Conservation (phyloP, 2,113 vertebrate species). For the Atractosteus spatula region DNA sequence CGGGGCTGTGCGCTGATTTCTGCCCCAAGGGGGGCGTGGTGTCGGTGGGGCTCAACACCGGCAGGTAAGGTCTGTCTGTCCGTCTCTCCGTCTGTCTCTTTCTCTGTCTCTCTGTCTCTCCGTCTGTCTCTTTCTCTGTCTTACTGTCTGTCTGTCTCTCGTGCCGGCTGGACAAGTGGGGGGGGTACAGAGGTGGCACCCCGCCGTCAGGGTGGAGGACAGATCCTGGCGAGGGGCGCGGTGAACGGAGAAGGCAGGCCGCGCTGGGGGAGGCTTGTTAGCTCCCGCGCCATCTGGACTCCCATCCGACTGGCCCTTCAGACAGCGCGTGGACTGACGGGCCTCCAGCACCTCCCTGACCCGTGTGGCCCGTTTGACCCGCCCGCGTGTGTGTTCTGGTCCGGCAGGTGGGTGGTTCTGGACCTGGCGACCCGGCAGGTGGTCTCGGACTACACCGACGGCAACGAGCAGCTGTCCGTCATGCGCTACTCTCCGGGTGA, state of each 20-base stretch:
- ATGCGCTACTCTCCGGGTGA: constrained; percentile 88
- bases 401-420: constrained; percentile 78
- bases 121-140: background rate
- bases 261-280: too few relatives aligned
- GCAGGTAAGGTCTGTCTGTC: constrained; percentile 61
- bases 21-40: constrained; percentile 80
- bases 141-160: too few relatives aligned
- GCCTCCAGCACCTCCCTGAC: too few relatives aligned
- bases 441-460: constrained; percentile 70
- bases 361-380: background rate
- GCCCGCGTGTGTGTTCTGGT: background rate
- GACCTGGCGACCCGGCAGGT: constrained; percentile 73
- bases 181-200: too few relatives aligned
- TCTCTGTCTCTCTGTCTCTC: background rate
- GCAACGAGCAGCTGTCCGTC: constrained; percentile 86
- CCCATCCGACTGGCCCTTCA: too few relatives aligned
- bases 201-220: too few relatives aligned
- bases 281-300: too few relatives aligned
- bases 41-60: constrained; percentile 80
- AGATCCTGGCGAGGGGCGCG: too few relatives aligned
- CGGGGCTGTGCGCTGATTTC: constrained; percentile 84
- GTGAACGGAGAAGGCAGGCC: too few relatives aligned
- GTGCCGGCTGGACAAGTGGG: too few relatives aligned
- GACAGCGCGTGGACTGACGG: too few relatives aligned
- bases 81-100: background rate